phyloP scores from a whole-genome alignment of 1,140 invertebrate genomes.

The Leptinotarsa undecemlineata region DNA sequence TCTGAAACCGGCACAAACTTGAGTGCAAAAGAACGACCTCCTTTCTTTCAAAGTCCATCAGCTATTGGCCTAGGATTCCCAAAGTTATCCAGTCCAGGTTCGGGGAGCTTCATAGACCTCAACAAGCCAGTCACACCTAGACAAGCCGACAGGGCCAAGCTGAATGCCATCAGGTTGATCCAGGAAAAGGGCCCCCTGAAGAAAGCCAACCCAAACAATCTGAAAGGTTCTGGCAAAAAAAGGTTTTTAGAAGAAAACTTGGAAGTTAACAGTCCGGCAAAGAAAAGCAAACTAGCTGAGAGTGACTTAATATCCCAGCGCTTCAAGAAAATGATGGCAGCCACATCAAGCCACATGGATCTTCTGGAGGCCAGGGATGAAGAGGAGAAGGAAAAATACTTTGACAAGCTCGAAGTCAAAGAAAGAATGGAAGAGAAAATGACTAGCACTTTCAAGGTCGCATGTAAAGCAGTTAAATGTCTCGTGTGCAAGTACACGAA shows the following conservation, averaged over 20 bases:
- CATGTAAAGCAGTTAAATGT: constrained; percentile 87
- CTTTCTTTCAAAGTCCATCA: background rate
- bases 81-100: constrained; percentile 34
- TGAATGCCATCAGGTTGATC: constrained; percentile 70
- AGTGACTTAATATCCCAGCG: constrained; percentile 63
- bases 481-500: constrained; percentile 87
- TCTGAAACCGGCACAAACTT: background rate
- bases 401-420: constrained; percentile 84
- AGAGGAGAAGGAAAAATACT: constrained; percentile 83
- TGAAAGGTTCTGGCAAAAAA: constrained; percentile 63
- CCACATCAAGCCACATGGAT: constrained; percentile 75
- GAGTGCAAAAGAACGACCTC: background rate
- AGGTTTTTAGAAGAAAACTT: constrained; percentile 56
- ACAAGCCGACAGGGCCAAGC: constrained; percentile 63
- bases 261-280: constrained; percentile 55
- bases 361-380: constrained; percentile 74
- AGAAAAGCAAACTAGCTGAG: constrained; percentile 58
- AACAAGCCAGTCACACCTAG: constrained; percentile 62
- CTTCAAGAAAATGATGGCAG: constrained; percentile 79
- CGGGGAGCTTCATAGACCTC: constrained; percentile 60
- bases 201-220: constrained; percentile 70
- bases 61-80: constrained; percentile 26
- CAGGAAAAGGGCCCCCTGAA: constrained; percentile 68
- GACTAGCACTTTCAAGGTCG: constrained; percentile 79
- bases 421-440: constrained; percentile 93